Percentiles rank a stretch among this genome's conserved stretches.
These are phyloP conservation scores for Balearica regulorum DNA, from an alignment of 2,797 vertebrate species.

Conservation along the genomic window DNA sequence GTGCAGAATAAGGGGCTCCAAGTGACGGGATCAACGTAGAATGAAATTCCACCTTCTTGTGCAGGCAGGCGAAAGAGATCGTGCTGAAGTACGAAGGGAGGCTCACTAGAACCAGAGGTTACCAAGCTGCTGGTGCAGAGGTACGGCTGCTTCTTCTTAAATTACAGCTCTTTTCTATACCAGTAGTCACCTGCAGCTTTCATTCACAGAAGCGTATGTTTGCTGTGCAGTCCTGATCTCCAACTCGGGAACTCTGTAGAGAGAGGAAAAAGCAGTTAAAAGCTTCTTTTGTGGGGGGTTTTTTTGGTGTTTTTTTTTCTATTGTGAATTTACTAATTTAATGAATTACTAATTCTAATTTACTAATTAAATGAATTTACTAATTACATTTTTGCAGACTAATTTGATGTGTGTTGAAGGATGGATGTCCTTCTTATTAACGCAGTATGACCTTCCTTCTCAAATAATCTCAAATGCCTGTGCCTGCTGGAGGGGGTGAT, in stretches of 20 bases:
- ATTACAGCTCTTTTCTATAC: neutral
- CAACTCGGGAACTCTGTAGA: neutral
- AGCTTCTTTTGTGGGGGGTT: neutral
- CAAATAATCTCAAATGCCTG: neutral
- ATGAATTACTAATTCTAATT: too few relatives aligned
- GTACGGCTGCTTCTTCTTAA: slow-evolving; percentile 69
- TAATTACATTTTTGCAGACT: neutral
- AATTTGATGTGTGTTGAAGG: neutral
- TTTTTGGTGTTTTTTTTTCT: too few relatives aligned
- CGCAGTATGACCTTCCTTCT: neutral
- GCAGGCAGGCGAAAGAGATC: slow-evolving; percentile 91
- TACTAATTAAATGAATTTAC: too few relatives aligned
- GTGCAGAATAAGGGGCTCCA: neutral
- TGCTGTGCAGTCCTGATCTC: neutral
- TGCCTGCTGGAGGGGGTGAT: neutral
- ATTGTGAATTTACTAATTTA: neutral
- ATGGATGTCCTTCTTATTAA: neutral
- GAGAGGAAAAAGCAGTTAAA: neutral
- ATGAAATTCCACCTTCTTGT: neutral
- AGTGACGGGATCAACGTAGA: rapidly evolving
- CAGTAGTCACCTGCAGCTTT: neutral
- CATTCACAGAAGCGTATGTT: neutral
- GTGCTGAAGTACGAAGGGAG: slow-evolving; percentile 93
- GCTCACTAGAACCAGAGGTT: slow-evolving; percentile 93
- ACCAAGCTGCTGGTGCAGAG: slow-evolving; percentile 95